A percentile compares a stretch with the other conserved stretches of the same genome.
phyloP scores from a whole-genome alignment of 2,113 vertebrate genomes.

The Ploceus nigricollis region DNA sequence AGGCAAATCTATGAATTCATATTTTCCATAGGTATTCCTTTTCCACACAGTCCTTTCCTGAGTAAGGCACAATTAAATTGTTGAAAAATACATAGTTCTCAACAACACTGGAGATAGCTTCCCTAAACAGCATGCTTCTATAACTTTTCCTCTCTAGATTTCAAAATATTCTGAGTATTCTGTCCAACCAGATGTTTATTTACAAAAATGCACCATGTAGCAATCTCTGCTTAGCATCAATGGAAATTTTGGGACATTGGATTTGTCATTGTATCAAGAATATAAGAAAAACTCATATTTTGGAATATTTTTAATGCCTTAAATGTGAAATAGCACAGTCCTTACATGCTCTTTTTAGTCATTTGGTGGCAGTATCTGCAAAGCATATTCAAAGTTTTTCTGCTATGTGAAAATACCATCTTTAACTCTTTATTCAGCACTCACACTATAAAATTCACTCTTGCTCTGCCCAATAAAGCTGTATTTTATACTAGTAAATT shows the following conservation, averaged over 20 bases:
- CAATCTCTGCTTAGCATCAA: not conserved
- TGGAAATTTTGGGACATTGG: not conserved
- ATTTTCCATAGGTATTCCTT: not conserved
- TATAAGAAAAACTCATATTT: not conserved
- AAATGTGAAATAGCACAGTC: not conserved
- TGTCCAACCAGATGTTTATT: not conserved
- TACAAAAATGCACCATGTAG: not conserved
- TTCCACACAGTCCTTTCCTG: not conserved
- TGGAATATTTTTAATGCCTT: not conserved
- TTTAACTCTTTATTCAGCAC: not conserved
- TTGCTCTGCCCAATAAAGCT: not conserved
- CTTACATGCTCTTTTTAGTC: not conserved
- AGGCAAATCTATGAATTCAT: not conserved
- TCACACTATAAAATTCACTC: not conserved
- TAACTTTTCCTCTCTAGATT: not conserved
- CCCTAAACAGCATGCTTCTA: not conserved
- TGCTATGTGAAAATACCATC: not conserved
- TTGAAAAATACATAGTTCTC: not conserved
- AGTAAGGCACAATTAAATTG: not conserved
- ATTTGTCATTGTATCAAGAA: not conserved
- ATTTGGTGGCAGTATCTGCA: not conserved
- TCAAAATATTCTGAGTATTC: not conserved
- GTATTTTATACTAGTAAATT: not conserved
- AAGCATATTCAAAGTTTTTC: not conserved
- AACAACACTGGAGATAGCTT: not conserved